Evolutionary conservation across 2,888 invertebrate species (phyloP).

Genomic region (Meganola albula): DNA sequence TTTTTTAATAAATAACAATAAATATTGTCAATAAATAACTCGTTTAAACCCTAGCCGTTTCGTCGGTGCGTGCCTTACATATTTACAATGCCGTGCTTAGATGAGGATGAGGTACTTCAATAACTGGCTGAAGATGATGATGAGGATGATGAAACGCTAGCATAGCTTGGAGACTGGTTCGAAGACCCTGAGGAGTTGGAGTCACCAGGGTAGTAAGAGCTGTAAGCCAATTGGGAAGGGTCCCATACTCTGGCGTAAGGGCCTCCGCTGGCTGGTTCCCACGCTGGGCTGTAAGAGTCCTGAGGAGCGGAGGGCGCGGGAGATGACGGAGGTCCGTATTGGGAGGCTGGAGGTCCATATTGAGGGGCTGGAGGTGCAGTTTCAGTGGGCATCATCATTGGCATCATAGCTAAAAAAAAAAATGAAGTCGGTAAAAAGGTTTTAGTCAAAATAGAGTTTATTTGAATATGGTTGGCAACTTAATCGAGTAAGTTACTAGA

Average conservation of each 20-base stretch:
- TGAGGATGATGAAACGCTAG: conserved; percentile 69
- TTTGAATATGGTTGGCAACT: no score
- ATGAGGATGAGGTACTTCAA: conserved; percentile 54
- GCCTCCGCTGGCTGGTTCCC: conserved; percentile 84
- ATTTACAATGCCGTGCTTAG: conserved; percentile 46
- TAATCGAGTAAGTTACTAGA: no score
- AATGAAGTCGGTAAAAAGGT: no score
- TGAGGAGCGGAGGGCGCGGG: conserved; percentile 79
- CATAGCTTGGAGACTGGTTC: conserved; percentile 72
- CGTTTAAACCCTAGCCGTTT: conserved; percentile 59
- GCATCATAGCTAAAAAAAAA: conserved; percentile 80
- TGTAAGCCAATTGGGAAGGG: conserved; percentile 82
- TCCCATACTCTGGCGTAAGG: conserved; percentile 90
- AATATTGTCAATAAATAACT: conserved; percentile 70
- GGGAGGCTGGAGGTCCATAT: conserved; percentile 83
- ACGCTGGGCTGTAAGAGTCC: conserved; percentile 84
- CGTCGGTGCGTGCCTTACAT: conserved; percentile 51
- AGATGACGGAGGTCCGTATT: conserved; percentile 72
- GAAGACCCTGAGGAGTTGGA: conserved; percentile 76
- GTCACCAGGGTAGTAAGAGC: conserved; percentile 83
- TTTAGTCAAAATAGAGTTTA: no score
- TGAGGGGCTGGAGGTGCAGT: conserved; percentile 79
- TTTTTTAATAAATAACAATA: conserved; percentile 70
- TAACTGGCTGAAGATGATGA: conserved; percentile 49
- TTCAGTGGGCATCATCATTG: conserved; percentile 77